phyloP scores from a whole-genome alignment of 2,888 invertebrate species.

The Unio delphinus region DNA sequence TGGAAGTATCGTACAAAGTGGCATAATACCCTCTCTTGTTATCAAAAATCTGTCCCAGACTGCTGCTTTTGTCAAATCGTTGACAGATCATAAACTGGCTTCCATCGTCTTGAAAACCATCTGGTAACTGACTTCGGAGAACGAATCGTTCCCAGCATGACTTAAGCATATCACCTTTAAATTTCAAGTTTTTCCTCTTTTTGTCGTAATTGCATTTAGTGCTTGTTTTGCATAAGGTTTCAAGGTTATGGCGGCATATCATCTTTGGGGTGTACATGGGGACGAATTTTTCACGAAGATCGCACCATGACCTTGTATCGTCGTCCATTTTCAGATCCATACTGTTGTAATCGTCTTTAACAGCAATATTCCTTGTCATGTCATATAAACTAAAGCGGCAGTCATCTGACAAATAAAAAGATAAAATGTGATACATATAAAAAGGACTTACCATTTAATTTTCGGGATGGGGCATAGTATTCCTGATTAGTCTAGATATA shows the following conservation, averaged over 20 bases:
- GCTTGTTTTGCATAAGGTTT: slow-evolving; percentile 42
- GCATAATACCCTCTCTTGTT: slow-evolving; percentile 45
- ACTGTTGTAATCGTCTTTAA: slow-evolving; percentile 41
- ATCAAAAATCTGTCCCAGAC: slow-evolving; percentile 43
- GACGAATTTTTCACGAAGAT: slow-evolving; percentile 33
- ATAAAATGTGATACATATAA: slow-evolving; percentile 1
- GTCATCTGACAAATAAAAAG: slow-evolving; percentile 24
- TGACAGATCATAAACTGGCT: slow-evolving; percentile 59
- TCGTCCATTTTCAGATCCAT: slow-evolving; percentile 37
- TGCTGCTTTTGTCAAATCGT: slow-evolving; percentile 44
- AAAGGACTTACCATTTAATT: not conserved
- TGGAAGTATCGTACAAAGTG: slow-evolving; percentile 51
- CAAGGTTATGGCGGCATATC: slow-evolving; percentile 34
- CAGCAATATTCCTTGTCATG: slow-evolving; percentile 39
- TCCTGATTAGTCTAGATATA: no score
- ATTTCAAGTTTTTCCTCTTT: slow-evolving; percentile 21
- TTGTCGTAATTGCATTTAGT: slow-evolving; percentile 40
- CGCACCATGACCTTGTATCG: slow-evolving; percentile 39
- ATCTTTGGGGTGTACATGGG: slow-evolving; percentile 39
- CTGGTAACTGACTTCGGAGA: slow-evolving; percentile 38
- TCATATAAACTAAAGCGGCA: slow-evolving; percentile 57
- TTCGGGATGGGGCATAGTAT: no score
- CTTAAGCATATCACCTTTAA: slow-evolving; percentile 47
- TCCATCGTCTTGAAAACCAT: slow-evolving; percentile 44
- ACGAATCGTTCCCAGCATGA: slow-evolving; percentile 57